Base-by-base conservation (phyloP, 2,113 vertebrate species). In the Eclectus roratus region DNA sequence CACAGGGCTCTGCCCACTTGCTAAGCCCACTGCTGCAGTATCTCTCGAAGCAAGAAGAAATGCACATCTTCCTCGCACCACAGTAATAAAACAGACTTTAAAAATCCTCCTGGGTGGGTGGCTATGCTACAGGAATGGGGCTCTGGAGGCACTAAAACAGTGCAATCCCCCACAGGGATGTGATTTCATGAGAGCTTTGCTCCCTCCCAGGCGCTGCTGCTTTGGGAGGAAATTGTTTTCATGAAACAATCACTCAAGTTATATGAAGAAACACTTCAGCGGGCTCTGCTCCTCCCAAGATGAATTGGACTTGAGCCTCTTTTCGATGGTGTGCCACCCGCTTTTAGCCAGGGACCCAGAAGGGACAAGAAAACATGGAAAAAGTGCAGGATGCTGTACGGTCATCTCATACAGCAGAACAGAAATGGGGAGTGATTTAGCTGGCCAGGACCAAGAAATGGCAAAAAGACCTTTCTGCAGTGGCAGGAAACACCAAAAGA, bases 311-410 rank as follows among this genome's bases (percentile, higher is more conserved):
- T 10, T 10, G 35, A 35, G 19, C 10, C 37, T 37, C 37, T 70
- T 71, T 58, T 17, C 44, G 15, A 10, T 11, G 5, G 3, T 6
- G 66, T 31, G 81, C 72, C 85, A 20, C 21, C 49, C 31, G 17
- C 37, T 17, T 27, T 65, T 35, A 41, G 50, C n/a, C 68, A 71
- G 50, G 35, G 44, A 58, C 58, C 46, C 50, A 44, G 28, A 88
- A 66, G 58, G 61, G 37, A 10, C 19, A 19, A 7, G 19, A 16
- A 41, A 53, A 14, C 0, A 0, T 4, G n/a, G n/a, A 5, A 14
- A 44, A 37, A 6, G 16, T 18, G 41, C 2, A 6, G 46, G 25
- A 46, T n/a, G 25, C 47, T 56, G 37, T 6, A 0, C 8, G 27
- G 52, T 50, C 29, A 6, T 3, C 29, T 31, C 52, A 23, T n/a